Conservation (phyloP, 2,888 invertebrate species). For the Diplazon laetatorius region DNA sequence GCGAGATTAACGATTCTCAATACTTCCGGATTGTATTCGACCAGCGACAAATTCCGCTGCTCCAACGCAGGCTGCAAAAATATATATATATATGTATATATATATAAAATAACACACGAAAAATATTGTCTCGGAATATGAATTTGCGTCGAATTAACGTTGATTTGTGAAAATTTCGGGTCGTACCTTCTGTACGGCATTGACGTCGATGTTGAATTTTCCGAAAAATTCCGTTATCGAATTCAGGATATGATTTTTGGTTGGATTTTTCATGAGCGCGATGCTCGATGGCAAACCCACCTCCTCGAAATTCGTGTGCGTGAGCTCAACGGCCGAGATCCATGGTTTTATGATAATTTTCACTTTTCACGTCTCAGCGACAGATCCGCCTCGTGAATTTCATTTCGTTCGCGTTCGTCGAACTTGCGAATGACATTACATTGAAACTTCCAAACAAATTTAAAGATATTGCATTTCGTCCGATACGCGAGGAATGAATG, state of each 20-base stretch:
- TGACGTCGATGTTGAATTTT: constrained; percentile 67
- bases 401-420: too few species aligned
- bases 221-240: constrained; percentile 69
- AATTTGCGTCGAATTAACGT: too few species aligned
- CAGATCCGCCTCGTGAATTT: too few species aligned
- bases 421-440: constrained; percentile 31
- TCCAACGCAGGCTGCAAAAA: constrained; percentile 67
- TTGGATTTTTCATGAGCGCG: constrained; percentile 72
- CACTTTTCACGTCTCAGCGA: too few species aligned
- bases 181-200: constrained; percentile 67
- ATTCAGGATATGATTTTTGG: constrained; percentile 70
- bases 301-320: neutral
- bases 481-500: constrained; percentile 50
- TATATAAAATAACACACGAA: too few species aligned
- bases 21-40: constrained; percentile 65
- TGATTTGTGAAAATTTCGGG: too few species aligned
- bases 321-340: neutral
- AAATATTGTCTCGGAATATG: neutral
- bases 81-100: too few species aligned
- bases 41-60: constrained; percentile 59
- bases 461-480: constrained; percentile 45
- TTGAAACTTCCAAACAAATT: constrained; percentile 6
- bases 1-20: constrained; percentile 71
- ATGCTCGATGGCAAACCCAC: constrained; percentile 68
- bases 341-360: neutral